Conservation (phyloP, 2,797 vertebrate genomes). For the Pelochelys cantorii region DNA sequence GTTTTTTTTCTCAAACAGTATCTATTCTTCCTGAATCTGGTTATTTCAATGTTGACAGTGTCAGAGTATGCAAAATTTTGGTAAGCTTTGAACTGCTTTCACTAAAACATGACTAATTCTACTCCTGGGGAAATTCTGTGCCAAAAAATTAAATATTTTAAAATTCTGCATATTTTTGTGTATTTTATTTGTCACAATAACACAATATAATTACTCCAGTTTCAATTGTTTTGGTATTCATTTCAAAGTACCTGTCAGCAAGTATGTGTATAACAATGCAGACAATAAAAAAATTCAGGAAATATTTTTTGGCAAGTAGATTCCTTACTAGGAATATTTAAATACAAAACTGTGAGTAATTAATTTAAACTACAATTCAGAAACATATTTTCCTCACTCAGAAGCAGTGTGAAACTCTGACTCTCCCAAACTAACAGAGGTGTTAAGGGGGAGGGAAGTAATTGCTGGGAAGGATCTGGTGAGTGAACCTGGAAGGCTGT, state of each 20-base stretch:
- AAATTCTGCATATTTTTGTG: neutral
- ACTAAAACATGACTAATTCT: neutral
- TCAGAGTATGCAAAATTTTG: constrained; percentile 98
- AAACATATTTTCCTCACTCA: neutral
- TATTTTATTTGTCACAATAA: neutral
- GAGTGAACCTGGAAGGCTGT: neutral
- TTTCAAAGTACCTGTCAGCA: neutral
- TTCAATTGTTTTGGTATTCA: neutral
- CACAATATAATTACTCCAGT: neutral
- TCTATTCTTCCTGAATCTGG: constrained; percentile 94
- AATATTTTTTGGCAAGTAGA: neutral
- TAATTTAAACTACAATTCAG: neutral
- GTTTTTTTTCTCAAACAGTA: constrained; percentile 80
- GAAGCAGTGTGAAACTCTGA: neutral
- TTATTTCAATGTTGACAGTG: constrained; percentile 95
- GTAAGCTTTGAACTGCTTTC: constrained; percentile 81
- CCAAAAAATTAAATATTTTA: neutral
- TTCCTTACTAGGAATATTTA: neutral
- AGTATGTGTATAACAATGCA: neutral
- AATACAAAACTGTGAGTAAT: neutral
- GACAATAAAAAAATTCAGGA: neutral
- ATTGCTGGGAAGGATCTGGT: neutral
- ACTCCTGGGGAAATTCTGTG: neutral
- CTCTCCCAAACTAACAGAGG: neutral
- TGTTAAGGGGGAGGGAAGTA: neutral